A percentile compares a stretch with the other conserved stretches of the same genome.
These are phyloP conservation scores for Crambe crambe DNA, from an alignment of 37 sponge, comb jelly and placozoan species.

Conservation along the genomic window DNA sequence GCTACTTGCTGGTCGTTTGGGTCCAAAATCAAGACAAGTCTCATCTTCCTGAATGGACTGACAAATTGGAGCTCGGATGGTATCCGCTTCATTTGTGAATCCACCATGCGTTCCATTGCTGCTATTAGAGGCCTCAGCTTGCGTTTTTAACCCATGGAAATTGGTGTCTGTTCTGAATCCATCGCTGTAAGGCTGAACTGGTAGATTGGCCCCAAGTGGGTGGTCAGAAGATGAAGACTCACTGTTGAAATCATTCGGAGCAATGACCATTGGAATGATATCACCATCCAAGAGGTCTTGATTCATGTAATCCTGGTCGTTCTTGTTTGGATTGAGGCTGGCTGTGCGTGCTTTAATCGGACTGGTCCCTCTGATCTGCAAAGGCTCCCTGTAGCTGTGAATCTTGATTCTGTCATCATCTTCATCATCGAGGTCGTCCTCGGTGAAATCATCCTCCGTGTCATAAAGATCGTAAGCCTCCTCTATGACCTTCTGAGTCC, in stretches of 20 bases:
- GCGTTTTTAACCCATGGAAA: background rate
- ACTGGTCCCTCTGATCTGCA: conserved; percentile 7
- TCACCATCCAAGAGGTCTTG: conserved; percentile 53
- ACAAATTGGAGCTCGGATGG: background rate
- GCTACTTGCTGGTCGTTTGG: background rate
- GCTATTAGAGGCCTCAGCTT: background rate
- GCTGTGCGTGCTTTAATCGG: conserved; percentile 24
- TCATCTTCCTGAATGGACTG: background rate
- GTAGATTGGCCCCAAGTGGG: background rate
- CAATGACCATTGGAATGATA: conserved; percentile 28
- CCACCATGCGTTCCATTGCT: background rate
- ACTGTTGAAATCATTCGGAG: background rate
- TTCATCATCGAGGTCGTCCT: conserved; percentile 13
- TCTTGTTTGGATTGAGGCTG: background rate
- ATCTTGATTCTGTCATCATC: background rate
- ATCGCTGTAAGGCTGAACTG: background rate
- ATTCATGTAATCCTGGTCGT: conserved; percentile 36
- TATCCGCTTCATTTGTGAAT: no score
- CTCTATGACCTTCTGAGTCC: background rate
- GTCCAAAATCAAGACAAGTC: background rate
- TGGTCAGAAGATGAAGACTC: background rate
- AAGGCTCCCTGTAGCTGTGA: background rate
- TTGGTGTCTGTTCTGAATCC: background rate
- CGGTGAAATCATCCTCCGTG: conserved; percentile 9
- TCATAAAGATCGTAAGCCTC: background rate